Evolutionary conservation across 2,888 invertebrate genomes (phyloP), one percentile per base, ranked within the genome.

Genomic region (Antitype chi): DNA sequence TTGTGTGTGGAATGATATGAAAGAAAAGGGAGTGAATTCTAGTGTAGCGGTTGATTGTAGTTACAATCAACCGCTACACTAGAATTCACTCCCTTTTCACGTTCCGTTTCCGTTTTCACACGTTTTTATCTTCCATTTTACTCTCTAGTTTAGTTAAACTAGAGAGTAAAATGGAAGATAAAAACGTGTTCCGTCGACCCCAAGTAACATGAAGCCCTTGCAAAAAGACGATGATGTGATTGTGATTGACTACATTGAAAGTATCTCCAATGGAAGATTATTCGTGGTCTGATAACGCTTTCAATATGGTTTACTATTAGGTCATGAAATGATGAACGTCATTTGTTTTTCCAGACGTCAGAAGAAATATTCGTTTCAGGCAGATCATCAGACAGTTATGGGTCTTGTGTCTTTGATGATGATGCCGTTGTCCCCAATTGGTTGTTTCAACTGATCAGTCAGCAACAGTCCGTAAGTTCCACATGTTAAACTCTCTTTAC

Each of bases 291-390:
- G 32, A 47, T 66, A 49, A 25, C 13, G 20, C 6, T 69, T 9
- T 23, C 15, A 20, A 52, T 38, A 25, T 17, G 11, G n/a, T 0
- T 68, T 70, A n/a, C 49, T 49, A 47, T n/a, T 20, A 28, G 13
- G n/a, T 7, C 7, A 17, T 49, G 7, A 53, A 23, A 43, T 28
- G 9, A 43, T 28, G 5, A 52, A 28, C 8, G 2, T 67, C 15
- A 9, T 53, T 53, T 9, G 2, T 57, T 32, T 57, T 57, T 75
- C 9, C 75, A 96, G 96, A 92, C 92, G 9, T 95, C 96, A 23
- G 96, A 96, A 89, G 96, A 96, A 90, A 79, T 96, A 49, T 93
- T 94, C 23, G 87, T 94, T 70, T 95, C 96, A 0, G 94, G 94
- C 2, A 89, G 95, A 82, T 95, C 96, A 2, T 95, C 96, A 3